Base-by-base conservation (phyloP, 1,140 invertebrate species). In the Metopolophium dirhodum region DNA sequence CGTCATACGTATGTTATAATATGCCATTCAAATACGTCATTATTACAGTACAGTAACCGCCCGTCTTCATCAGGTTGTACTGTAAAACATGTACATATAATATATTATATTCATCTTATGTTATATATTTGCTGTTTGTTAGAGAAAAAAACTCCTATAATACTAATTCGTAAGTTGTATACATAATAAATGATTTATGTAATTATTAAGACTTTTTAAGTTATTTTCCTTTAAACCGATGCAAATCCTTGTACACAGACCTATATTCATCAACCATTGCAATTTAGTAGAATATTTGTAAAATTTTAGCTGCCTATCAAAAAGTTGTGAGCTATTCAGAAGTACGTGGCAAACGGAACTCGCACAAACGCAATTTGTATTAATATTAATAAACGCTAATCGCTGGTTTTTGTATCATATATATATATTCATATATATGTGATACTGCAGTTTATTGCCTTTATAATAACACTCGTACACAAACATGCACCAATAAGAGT, bases 161-260 rank as follows among this genome's bases (percentile, higher is more conserved):
- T 91, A 82, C 37, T 91, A 91, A 91, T 91, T 82, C 11, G 54
- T 91, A 82, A 91, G 45, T 91, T 91, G 54, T 82, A 47, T 91
- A 82, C 54, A 91, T 54, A 91, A 91, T 91, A 91, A 91, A 91
- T 11, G 26, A 9, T 88, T 51, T 88, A 51, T 35, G 20, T 54
- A 51, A 88, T 54, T 30, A 47, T 86, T 85, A 30, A 47, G 45
- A 47, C 11, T n/a, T 47, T 26, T n/a, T 26, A 47, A 47, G 41
- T 30, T 41, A 45, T 85, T 85, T 41, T 37, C 45, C 26, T 86
- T 86, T 6, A 30, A 45, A 26, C 26, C 41, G 26, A 26, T 18
- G 11, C 4, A 47, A 86, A 83, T 86, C 37, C 45, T 41, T 26
- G 2, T 45, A 83, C 1, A 22, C 8, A 37, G 2, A 49, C 47